phyloP scores from a whole-genome alignment of 1,140 invertebrate genomes.

The Bactericera cockerelli region DNA sequence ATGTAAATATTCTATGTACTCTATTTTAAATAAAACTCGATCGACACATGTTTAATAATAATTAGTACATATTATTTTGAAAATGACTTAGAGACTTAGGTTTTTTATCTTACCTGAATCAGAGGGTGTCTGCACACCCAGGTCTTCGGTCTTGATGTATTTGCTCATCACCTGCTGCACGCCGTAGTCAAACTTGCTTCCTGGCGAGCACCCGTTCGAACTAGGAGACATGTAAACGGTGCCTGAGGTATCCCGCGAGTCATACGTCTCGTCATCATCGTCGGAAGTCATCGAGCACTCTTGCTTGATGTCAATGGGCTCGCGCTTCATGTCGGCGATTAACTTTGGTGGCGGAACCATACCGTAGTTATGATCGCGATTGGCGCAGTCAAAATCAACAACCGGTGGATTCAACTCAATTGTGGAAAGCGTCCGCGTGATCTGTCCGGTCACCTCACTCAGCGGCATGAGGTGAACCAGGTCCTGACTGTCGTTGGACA shows the following conservation, averaged over 20 bases:
- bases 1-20: too few species aligned
- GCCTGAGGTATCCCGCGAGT: not conserved
- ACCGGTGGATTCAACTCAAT: conserved; percentile 9
- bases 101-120: conserved; percentile 63
- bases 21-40: too few species aligned
- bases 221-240: conserved; percentile 22
- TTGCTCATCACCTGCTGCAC: conserved; percentile 27
- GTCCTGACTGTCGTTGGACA: not conserved
- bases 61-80: too few species aligned
- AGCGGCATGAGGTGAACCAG: not conserved
- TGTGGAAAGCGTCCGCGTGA: conserved; percentile 19
- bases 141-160: conserved; percentile 36
- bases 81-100: too few species aligned
- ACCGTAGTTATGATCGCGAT: conserved; percentile 21
- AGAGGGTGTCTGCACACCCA: conserved; percentile 63
- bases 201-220: conserved; percentile 43
- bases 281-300: conserved; percentile 20
- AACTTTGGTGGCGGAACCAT: conserved; percentile 22
- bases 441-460: conserved; percentile 27
- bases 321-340: conserved; percentile 10
- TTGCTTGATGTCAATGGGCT: not conserved
- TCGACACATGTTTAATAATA: too few species aligned
- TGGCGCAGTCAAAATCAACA: conserved; percentile 10
- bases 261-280: not conserved
- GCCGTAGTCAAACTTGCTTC: conserved; percentile 7